Base-by-base conservation (phyloP, 2,113 vertebrate species). In the Boulengeromyrus knoepffleri region DNA sequence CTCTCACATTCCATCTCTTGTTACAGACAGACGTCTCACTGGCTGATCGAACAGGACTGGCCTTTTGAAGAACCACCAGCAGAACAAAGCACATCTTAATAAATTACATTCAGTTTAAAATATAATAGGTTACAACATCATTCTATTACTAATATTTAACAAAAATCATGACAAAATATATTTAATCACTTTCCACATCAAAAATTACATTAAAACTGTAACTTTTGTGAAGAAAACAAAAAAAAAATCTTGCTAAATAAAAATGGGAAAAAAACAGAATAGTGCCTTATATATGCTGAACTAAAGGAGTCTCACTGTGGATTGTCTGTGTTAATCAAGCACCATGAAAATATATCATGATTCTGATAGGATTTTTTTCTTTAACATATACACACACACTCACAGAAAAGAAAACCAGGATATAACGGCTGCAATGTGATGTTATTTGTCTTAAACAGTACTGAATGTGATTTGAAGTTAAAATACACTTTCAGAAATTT, bases 81-180 rank as follows among this genome's bases (percentile, higher is more conserved):
- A 94, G 93, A 92, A 94, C 46, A 89, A 90, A 93, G 94, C 95
- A 92, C 92, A 95, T 94, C 93, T 95, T 93, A 96, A 96, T 96
- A 96, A 96, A 95, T 96, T 96, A 96, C 95, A 96, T 96, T 96
- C 95, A 95, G 95, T 93, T 96, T 93, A 95, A 95, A 95, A 95
- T 93, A 95, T 91, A 94, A 95, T 94, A 95, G 94, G 95, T 95
- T 96, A 96, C 95, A 95, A 94, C 94, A 93, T 94, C 83, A 90
- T 93, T 92, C 93, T 90, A 91, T 86, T 91, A 95, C 94, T 93
- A 92, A 94, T 94, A 92, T 93, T 93, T 92, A 94, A 95, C 93
- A 92, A 93, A 94, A 89, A 89, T 31, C 89, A 89, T 95, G 94
- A 95, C 93, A 93, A 95, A 95, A 94, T 91, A 93, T 89, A 94